Base-by-base conservation (phyloP, 2,113 vertebrate species). In the Cettia cetti region DNA sequence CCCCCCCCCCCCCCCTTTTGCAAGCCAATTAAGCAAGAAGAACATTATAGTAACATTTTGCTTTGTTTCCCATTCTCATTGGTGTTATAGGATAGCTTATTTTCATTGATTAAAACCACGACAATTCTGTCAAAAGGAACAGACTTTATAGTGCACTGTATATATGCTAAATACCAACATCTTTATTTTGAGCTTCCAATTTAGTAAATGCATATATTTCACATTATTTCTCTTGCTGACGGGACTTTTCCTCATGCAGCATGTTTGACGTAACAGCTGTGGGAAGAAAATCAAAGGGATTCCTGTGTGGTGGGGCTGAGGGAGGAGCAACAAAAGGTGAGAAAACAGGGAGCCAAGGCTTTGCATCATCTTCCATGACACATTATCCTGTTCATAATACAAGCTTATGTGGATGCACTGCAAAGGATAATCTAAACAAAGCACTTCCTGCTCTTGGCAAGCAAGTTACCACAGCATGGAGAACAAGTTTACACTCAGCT, bases 11-110 rank as follows among this genome's bases (percentile, higher is more conserved):
- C 68, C 10, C 85, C 68, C 35, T 52, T 91, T 96, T 95, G 77
- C 80, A 90, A 89, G 82, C 35, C 77, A 94, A 76, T 94, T 94
- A 91, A 78, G 57, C 2, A 8, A 94, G 86, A 87, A 82, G 40
- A 95, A 76, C 26, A 76, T 77, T 60, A 63, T 79, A 87, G 65
- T 37, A 90, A 88, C 49, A 54, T 92, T 70, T 93, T 69, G 27
- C 40, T 93, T 78, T 89, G 28, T 66, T 96, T 89, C 18, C 57
- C 21, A 20, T 57, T 74, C 60, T 57, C 16, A 42, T 79, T 68
- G 26, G 16, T 60, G 17, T 39, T 91, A 56, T 3, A 85, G 37
- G 23, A 57, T 24, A 82, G 37, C 30, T 80, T 65, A n/a, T 84
- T 64, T 87, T 64, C 33, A 44, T 69, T 40, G 56, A 85, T 42